A percentile compares a stretch with the other conserved stretches of the same genome.
Conservation (phyloP, 2,113 vertebrate genomes). For the Pogonocichla stellata region DNA sequence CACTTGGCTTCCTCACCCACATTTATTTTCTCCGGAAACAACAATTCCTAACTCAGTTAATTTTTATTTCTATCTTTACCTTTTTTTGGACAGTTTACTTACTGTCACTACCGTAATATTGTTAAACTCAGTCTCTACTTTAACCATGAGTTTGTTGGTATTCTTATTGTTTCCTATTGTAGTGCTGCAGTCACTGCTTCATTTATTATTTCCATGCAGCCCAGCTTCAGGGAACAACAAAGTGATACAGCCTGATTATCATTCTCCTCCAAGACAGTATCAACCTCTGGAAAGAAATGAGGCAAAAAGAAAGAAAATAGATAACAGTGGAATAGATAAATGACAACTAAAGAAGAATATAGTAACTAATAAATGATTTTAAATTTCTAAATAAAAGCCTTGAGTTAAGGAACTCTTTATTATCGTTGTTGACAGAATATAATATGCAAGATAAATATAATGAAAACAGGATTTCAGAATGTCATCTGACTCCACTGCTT, state of each 20-base stretch:
- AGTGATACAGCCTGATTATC: not conserved
- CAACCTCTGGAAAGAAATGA: not conserved
- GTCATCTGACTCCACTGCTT: not conserved
- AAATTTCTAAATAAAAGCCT: not conserved
- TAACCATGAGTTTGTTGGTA: not conserved
- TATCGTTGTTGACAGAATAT: not conserved
- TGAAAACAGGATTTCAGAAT: not conserved
- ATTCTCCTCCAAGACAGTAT: constrained; percentile 3
- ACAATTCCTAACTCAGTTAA: not conserved
- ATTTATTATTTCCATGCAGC: constrained; percentile 9
- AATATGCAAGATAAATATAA: not conserved
- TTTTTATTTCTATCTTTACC: not conserved
- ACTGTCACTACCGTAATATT: not conserved
- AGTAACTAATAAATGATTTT: not conserved
- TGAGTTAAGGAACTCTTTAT: not conserved
- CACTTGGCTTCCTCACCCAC: not conserved
- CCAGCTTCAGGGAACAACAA: not conserved
- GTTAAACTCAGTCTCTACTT: not conserved
- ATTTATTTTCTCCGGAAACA: not conserved
- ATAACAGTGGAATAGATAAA: not conserved
- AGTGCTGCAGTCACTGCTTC: not conserved
- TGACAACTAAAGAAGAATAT: not conserved
- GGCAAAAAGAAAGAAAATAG: not conserved
- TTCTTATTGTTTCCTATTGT: not conserved
- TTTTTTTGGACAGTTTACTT: not conserved